Conservation (phyloP, 2,888 invertebrate species). For the Phania funesta region DNA sequence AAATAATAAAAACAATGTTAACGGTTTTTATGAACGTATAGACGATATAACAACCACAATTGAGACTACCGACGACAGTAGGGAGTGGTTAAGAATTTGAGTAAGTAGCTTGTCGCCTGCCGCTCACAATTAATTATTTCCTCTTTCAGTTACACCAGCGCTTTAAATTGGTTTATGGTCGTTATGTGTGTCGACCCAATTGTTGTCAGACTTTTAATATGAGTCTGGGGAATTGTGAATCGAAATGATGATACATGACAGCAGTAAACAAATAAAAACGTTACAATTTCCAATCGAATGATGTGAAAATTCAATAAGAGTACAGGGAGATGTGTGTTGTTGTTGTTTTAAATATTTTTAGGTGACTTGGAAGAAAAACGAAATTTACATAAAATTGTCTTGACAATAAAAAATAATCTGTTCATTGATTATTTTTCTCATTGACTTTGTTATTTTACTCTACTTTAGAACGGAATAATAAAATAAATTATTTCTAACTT, state of each 20-base stretch:
- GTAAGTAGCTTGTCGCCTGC: neutral
- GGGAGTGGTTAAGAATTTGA: neutral
- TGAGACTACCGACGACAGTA: neutral
- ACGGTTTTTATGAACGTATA: neutral
- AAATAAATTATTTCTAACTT: conserved; percentile 26
- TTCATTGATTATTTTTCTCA: conserved; percentile 64
- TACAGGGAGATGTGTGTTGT: conserved; percentile 26
- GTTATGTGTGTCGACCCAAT: conserved; percentile 51
- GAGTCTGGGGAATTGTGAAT: conserved; percentile 74
- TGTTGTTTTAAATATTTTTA: conserved; percentile 3
- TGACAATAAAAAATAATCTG: conserved; percentile 78
- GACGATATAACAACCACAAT: conserved; percentile 17
- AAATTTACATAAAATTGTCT: conserved; percentile 69
- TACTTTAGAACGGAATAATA: conserved; percentile 31
- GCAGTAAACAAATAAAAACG: conserved; percentile 70
- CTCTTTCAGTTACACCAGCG: neutral
- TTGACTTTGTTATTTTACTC: conserved; percentile 33
- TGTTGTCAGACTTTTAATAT: conserved; percentile 67
- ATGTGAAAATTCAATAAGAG: conserved; percentile 77
- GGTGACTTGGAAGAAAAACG: neutral
- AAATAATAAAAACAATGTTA: neutral
- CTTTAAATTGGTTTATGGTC: conserved; percentile 16
- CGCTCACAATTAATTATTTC: conserved; percentile 6
- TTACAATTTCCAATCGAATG: conserved; percentile 78
- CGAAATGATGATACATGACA: conserved; percentile 60